Percentiles rank a stretch among this genome's conserved stretches.
These are phyloP conservation scores for Forbesichthys agassizii DNA, from an alignment of 2,113 vertebrate species.

Conservation along the genomic window DNA sequence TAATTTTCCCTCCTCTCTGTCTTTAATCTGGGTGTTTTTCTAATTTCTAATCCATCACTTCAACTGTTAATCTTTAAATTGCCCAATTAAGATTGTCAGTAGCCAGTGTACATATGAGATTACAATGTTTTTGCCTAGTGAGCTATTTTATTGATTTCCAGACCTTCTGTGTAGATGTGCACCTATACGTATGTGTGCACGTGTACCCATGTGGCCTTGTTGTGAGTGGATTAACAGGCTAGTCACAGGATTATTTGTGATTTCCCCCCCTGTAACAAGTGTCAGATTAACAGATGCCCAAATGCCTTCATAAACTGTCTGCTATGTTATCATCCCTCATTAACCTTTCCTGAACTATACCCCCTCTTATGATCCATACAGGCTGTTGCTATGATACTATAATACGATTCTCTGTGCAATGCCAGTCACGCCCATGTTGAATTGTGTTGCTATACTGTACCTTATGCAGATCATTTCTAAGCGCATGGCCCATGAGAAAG, in stretches of 20 bases:
- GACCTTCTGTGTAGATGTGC: constrained; percentile 24
- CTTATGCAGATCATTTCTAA: too few species aligned
- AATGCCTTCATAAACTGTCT: constrained; percentile 69
- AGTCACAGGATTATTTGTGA: constrained; percentile 76
- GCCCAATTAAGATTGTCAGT: constrained; percentile 25
- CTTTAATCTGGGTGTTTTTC: constrained; percentile 59
- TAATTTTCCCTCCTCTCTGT: constrained; percentile 6
- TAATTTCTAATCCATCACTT: constrained; percentile 60
- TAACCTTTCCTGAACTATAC: constrained; percentile 8
- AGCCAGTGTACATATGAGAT: constrained; percentile 19
- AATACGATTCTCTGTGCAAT: not conserved
- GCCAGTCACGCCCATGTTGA: not conserved
- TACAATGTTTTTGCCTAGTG: constrained; percentile 45
- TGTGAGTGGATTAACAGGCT: constrained; percentile 73
- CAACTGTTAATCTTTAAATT: constrained; percentile 48
- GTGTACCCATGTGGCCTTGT: constrained; percentile 37
- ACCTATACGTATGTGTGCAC: constrained; percentile 28
- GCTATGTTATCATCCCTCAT: constrained; percentile 68
- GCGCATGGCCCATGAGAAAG: too few species aligned
- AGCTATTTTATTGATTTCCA: constrained; percentile 57
- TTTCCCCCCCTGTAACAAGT: constrained; percentile 72
- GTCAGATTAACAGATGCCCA: constrained; percentile 78
- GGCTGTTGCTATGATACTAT: not conserved
- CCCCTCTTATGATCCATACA: constrained; percentile 29
- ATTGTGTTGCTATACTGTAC: not conserved